Conservation (phyloP, 2,797 vertebrate genomes). For the Etheostoma nigrum region DNA sequence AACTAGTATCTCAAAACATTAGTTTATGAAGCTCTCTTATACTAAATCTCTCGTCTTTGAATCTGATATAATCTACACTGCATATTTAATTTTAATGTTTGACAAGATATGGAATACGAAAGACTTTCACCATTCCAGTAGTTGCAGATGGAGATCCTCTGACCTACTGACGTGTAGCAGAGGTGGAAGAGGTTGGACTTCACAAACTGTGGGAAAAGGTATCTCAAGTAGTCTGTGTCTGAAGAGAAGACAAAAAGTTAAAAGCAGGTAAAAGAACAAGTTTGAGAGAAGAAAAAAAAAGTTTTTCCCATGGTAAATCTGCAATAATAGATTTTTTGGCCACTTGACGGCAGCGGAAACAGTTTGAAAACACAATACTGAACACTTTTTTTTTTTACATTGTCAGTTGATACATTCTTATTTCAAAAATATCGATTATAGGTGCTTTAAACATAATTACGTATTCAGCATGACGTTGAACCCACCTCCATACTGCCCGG, state of each 20-base stretch:
- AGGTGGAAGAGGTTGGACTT: slow-evolving; percentile 90
- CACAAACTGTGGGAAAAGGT: slow-evolving; percentile 91
- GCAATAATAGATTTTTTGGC: background rate
- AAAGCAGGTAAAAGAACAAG: background rate
- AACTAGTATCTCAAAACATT: background rate
- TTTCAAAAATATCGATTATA: background rate
- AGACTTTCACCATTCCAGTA: slow-evolving; percentile 92
- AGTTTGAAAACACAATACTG: background rate
- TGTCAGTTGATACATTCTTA: background rate
- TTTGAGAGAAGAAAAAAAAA: no score
- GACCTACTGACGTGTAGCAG: slow-evolving; percentile 90
- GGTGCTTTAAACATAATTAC: background rate
- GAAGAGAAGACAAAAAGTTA: slow-evolving; percentile 1
- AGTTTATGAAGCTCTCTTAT: background rate
- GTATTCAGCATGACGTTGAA: background rate
- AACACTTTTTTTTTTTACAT: background rate
- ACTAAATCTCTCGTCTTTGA: background rate
- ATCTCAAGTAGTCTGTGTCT: slow-evolving; percentile 94
- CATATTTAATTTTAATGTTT: background rate
- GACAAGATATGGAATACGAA: background rate
- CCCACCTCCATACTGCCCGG: slow-evolving; percentile 94
- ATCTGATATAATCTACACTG: background rate
- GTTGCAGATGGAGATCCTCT: slow-evolving; percentile 94
- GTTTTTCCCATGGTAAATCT: background rate
- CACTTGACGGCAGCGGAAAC: background rate